These are phyloP conservation scores for Crenichthys baileyi DNA, from an alignment of 2,797 vertebrate species.

Conservation along the genomic window DNA sequence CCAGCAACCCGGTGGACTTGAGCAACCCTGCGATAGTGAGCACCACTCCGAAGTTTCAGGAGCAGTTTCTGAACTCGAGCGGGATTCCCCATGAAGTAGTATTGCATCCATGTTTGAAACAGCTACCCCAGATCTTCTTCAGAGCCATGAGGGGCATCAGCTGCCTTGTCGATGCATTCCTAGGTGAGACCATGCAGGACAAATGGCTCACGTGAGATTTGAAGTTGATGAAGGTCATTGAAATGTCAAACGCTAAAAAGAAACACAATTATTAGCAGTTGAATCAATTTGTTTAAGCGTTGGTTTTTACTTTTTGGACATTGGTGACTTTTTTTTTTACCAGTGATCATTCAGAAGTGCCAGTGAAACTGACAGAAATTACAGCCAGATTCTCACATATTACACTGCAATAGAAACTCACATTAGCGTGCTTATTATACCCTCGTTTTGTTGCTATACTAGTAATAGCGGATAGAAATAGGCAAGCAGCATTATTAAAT, in stretches of 20 bases:
- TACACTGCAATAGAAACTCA: neutral
- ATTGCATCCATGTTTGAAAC: constrained; percentile 94
- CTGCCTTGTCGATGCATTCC: constrained; percentile 94
- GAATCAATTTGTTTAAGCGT: neutral
- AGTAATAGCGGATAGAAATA: neutral
- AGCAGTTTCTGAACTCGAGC: constrained; percentile 93
- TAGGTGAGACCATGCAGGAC: constrained; percentile 82
- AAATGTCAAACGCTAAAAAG: neutral
- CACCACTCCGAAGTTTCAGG: constrained; percentile 98
- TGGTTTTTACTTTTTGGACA: neutral
- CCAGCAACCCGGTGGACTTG: constrained; percentile 95
- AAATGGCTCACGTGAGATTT: neutral
- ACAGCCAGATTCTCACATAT: neutral
- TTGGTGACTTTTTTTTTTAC: too few relatives aligned
- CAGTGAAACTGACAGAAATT: neutral
- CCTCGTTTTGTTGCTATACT: neutral
- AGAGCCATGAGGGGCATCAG: constrained; percentile 96
- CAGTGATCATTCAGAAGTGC: neutral
- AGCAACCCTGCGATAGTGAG: constrained; percentile 95
- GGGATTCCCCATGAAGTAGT: constrained; percentile 93
- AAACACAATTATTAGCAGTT: neutral
- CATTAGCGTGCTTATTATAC: neutral
- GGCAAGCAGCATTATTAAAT: neutral
- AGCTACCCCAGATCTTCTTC: constrained; percentile 97
- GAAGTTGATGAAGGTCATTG: neutral